Conservation (phyloP, 1,140 invertebrate genomes). For the Drosophila oshimai region DNA sequence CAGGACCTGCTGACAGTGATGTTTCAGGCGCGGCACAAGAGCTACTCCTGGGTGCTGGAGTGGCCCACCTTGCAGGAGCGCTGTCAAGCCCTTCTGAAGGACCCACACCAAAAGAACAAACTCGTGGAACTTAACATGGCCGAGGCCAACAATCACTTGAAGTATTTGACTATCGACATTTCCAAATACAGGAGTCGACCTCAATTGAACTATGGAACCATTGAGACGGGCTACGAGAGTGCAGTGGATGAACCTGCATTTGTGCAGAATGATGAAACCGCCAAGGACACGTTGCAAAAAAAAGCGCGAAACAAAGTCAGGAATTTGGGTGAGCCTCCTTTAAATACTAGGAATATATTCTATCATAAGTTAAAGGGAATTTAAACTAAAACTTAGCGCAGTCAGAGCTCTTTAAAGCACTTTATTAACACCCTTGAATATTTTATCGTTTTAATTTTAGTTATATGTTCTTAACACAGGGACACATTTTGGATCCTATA, state of each 20-base stretch:
- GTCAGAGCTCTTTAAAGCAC: too few species aligned
- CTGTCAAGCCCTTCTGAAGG: conserved; percentile 61
- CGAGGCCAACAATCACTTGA: conserved; percentile 66
- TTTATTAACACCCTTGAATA: too few species aligned
- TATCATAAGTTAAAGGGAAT: too few species aligned
- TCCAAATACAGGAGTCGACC: conserved; percentile 74
- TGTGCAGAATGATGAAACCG: conserved; percentile 29
- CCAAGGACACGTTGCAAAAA: conserved; percentile 7
- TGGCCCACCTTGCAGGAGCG: conserved; percentile 69
- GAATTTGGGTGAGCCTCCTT: conserved; percentile 51
- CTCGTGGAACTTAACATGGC: conserved; percentile 79
- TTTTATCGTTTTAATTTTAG: neutral
- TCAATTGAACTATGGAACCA: conserved; percentile 74
- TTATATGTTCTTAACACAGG: too few species aligned
- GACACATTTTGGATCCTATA: too few species aligned
- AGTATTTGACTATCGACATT: conserved; percentile 73
- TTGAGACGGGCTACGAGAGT: conserved; percentile 75
- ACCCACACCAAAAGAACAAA: conserved; percentile 55
- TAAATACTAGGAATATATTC: too few species aligned
- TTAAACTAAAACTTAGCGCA: too few species aligned
- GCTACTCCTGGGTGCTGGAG: conserved; percentile 72
- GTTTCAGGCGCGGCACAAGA: conserved; percentile 71
- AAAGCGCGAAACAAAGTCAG: conserved; percentile 50
- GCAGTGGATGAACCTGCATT: conserved; percentile 42
- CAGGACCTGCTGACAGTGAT: conserved; percentile 73